A percentile compares a stretch with the other conserved stretches of the same genome.
Conservation (phyloP, 2,888 invertebrate species). For the Parapristionchus giblindavisi region DNA sequence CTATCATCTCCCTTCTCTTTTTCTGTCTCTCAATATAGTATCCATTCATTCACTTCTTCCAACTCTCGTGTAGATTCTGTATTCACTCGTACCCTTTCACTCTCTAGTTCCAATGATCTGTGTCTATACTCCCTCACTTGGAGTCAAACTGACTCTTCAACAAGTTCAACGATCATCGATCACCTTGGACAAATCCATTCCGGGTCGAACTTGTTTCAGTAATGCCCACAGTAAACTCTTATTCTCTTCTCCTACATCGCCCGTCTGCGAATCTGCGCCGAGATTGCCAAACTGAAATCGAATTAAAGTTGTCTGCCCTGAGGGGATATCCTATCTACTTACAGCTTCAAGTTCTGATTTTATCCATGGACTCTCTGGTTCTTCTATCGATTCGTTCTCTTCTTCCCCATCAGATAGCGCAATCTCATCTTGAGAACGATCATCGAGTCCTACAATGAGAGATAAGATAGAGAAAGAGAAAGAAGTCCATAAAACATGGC, state of each 20-base stretch:
- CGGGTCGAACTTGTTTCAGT: slow-evolving; percentile 91
- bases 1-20: neutral
- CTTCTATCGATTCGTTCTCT: slow-evolving; percentile 49
- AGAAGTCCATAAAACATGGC: neutral
- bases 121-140: neutral
- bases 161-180: no score
- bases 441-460: slow-evolving; percentile 73
- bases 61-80: no score
- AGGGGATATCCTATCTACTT: no score
- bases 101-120: neutral
- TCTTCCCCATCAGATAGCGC: slow-evolving; percentile 74
- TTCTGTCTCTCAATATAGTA: slow-evolving; percentile 4
- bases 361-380: slow-evolving; percentile 52
- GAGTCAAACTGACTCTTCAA: neutral
- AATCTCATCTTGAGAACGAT: slow-evolving; percentile 75
- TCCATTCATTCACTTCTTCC: neutral
- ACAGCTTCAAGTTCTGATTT: slow-evolving; percentile 48
- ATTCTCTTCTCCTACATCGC: slow-evolving; percentile 92
- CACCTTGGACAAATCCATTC: slow-evolving; percentile 93
- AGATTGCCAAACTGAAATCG: slow-evolving; percentile 45
- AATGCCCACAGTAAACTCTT: slow-evolving; percentile 93
- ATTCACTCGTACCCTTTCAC: neutral
- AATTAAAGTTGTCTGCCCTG: neutral
- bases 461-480: neutral
- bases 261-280: slow-evolving; percentile 78